A percentile compares a stretch with the other conserved stretches of the same genome.
Conservation (phyloP, 2,113 vertebrate genomes). For the Elephas maximus region DNA sequence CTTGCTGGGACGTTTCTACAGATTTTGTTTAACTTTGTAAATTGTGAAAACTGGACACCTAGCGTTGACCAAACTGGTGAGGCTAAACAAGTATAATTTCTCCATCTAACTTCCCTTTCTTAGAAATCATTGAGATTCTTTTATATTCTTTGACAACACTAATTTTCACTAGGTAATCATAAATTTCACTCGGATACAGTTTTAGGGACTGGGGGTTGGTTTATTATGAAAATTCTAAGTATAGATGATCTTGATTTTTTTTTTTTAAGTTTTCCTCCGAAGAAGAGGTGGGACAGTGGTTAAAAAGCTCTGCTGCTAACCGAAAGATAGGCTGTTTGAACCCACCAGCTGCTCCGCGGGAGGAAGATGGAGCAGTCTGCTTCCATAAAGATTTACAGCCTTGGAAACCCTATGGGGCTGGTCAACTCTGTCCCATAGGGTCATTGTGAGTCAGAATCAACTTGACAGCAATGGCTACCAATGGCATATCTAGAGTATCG, state of each 20-base stretch:
- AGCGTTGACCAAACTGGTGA: not conserved
- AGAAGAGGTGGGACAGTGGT: too few species aligned
- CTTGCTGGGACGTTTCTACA: not conserved
- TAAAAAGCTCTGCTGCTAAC: too few species aligned
- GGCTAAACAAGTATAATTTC: not conserved
- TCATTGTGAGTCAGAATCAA: too few species aligned
- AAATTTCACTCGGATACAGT: not conserved
- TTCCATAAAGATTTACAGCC: too few species aligned
- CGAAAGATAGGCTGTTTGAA: too few species aligned
- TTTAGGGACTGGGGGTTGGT: not conserved
- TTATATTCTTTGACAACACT: not conserved
- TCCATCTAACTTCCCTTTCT: not conserved
- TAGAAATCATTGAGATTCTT: not conserved
- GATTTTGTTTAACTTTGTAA: not conserved
- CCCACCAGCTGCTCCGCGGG: too few species aligned
- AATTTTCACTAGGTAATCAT: not conserved
- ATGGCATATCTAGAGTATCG: too few species aligned
- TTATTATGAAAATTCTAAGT: not conserved
- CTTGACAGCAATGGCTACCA: too few species aligned
- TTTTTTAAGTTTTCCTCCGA: not conserved
- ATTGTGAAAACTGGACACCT: not conserved
- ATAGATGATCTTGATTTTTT: too few species aligned
- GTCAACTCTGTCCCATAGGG: too few species aligned
- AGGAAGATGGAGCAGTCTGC: too few species aligned
- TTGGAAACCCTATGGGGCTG: too few species aligned